These are phyloP conservation scores for Apostichopus parvimensis DNA, from an alignment of 35 echinoderm and acorn worm genomes.

Conservation along the genomic window DNA sequence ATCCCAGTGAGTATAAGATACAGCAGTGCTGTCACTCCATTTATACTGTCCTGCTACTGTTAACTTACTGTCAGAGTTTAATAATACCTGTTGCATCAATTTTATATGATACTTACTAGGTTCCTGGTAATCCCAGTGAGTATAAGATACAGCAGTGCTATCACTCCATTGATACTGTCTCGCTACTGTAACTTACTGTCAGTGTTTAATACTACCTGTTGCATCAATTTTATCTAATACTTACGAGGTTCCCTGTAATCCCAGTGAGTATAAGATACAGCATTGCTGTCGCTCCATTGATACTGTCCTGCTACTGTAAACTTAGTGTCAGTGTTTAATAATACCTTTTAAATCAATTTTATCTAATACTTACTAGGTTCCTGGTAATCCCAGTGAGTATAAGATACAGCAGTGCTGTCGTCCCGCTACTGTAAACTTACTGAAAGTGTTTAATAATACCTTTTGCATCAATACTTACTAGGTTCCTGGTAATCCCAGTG, in stretches of 20 bases:
- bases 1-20: conserved; percentile 85
- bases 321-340: background rate
- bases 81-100: background rate
- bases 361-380: conserved; percentile 72
- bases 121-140: conserved; percentile 69
- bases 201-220: no score
- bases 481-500: conserved; percentile 73
- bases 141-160: conserved; percentile 59
- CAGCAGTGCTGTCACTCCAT: conserved; percentile 64
- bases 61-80: background rate
- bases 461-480: conserved; percentile 54
- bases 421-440: conserved; percentile 15
- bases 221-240: conserved; percentile 38
- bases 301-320: conserved; percentile 38
- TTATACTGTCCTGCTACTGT: conserved; percentile 49
- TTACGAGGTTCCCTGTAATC: conserved; percentile 68
- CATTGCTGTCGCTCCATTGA: conserved; percentile 62
- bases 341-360: conserved; percentile 29
- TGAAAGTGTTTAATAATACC: background rate
- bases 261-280: conserved; percentile 84
- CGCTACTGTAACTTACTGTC: conserved; percentile 1
- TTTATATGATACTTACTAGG: conserved; percentile 60
- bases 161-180: conserved; percentile 70
- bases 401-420: conserved; percentile 56
- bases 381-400: conserved; percentile 79